Percentiles rank a stretch among this genome's conserved stretches.
Evolutionary conservation across 2,888 invertebrate genomes (phyloP).

Genomic region (Choristoneura rosaceana): DNA sequence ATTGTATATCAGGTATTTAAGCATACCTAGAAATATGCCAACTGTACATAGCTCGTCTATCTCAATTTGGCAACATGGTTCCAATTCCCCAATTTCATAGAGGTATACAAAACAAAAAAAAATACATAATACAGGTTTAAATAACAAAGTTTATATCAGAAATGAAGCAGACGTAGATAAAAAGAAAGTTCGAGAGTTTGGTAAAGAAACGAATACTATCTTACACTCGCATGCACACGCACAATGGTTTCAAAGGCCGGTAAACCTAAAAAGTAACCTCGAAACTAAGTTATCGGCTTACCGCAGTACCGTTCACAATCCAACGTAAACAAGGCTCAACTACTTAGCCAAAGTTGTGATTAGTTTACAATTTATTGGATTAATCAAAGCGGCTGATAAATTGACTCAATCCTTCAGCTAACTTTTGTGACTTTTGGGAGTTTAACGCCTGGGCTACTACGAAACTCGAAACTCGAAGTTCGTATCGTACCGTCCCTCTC

Average conservation of each 20-base stretch:
- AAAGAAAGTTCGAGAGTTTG: neutral
- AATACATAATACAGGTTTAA: no score
- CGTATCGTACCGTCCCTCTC: no score
- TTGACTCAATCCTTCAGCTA: conserved; percentile 22
- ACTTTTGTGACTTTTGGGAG: conserved; percentile 30
- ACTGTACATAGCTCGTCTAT: no score
- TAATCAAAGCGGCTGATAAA: conserved; percentile 32
- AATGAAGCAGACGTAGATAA: neutral
- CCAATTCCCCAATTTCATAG: no score
- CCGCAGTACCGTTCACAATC: conserved; percentile 14
- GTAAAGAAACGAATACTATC: neutral
- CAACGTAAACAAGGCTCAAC: conserved; percentile 22
- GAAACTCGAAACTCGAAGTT: no score
- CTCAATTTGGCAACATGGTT: no score
- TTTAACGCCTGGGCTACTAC: neutral
- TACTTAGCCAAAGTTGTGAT: conserved; percentile 33
- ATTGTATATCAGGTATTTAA: no score
- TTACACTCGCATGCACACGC: neutral
- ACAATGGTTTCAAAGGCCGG: neutral
- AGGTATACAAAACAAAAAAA: no score
- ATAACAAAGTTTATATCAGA: neutral
- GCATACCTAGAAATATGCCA: no score
- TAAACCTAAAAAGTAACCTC: conserved; percentile 21
- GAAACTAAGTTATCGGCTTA: conserved; percentile 14
- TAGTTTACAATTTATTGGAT: conserved; percentile 41